These are phyloP conservation scores for Bothrops jararaca DNA, from an alignment of 2,113 vertebrate species.

Conservation along the genomic window DNA sequence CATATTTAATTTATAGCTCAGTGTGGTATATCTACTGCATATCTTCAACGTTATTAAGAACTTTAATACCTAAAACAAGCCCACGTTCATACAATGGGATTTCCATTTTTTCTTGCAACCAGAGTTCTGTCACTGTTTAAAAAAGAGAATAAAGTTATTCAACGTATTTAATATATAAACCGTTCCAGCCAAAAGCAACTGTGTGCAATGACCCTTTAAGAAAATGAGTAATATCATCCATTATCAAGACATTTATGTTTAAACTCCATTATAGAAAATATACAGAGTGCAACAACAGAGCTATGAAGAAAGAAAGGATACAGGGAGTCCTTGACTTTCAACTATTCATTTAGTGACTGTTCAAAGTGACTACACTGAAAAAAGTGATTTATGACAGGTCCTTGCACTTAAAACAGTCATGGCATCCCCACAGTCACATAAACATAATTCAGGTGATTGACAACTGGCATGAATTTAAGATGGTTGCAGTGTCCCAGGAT, in stretches of 20 bases:
- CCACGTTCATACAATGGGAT: conserved; percentile 57
- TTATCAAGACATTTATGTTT: conserved; percentile 24
- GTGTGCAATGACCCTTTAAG: neutral
- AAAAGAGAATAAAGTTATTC: conserved; percentile 1
- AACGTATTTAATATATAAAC: conserved; percentile 8
- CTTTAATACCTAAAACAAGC: conserved; percentile 76
- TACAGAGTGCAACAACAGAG: neutral
- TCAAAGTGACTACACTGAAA: too few species aligned
- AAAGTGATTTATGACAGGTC: too few species aligned
- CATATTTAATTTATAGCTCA: conserved; percentile 74
- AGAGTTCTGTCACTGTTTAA: neutral
- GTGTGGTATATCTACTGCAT: conserved; percentile 57
- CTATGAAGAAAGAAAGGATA: neutral
- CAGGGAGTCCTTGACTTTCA: too few species aligned
- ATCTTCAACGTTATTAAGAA: conserved; percentile 60
- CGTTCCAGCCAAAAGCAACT: neutral
- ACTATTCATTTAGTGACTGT: too few species aligned
- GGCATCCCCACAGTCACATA: too few species aligned
- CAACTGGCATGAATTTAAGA: too few species aligned
- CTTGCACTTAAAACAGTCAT: too few species aligned
- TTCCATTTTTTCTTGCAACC: conserved; percentile 68
- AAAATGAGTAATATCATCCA: neutral
- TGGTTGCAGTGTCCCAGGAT: too few species aligned
- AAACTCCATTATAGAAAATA: neutral
- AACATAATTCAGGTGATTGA: too few species aligned